Evolutionary conservation across 2,888 invertebrate species (phyloP), one percentile per base, ranked within the genome.

Genomic region (Silvanus unidentatus): DNA sequence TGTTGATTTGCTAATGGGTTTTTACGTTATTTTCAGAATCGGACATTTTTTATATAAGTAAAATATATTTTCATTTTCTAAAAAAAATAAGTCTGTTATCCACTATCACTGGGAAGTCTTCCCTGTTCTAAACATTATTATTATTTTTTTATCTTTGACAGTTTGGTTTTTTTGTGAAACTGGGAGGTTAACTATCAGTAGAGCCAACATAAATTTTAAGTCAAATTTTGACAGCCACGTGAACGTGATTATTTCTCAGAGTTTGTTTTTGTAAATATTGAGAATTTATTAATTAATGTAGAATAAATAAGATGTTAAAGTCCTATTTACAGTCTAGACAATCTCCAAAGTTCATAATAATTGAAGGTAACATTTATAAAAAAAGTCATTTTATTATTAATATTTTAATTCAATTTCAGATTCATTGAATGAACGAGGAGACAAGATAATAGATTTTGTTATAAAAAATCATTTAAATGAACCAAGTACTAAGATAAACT

Each of bases 301-400:
- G n/a, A n/a, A n/a, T 28, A 39, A 42, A 5, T 37, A 49, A 37
- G 52, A 68, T 68, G 68, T 57, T 69, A 47, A 62, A 53, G 39
- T 59, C 59, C 34, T 55, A 64, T 52, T 58, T 69, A 44, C 63
- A 62, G 40, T 49, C 57, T 22, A 13, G 56, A 11, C 68, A 69
- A 2, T 58, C 49, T 35, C 58, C 67, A 0, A 69, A 68, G 57
- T 67, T 68, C 48, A 50, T 68, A 11, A 34, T 69, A 46, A 64
- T 70, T 16, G 59, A 67, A 61, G 69, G 69, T 68, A 60, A 55
- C 39, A 41, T n/a, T n/a, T n/a, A n/a, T n/a, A n/a, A n/a, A n/a
- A n/a, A n/a, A n/a, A n/a, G n/a, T n/a, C n/a, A n/a, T n/a, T n/a
- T n/a, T n/a, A n/a, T n/a, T n/a, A n/a, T n/a, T n/a, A 37, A 37